These are phyloP conservation scores for Scarus forsteni DNA, from an alignment of 2,797 vertebrate genomes.

Conservation along the genomic window DNA sequence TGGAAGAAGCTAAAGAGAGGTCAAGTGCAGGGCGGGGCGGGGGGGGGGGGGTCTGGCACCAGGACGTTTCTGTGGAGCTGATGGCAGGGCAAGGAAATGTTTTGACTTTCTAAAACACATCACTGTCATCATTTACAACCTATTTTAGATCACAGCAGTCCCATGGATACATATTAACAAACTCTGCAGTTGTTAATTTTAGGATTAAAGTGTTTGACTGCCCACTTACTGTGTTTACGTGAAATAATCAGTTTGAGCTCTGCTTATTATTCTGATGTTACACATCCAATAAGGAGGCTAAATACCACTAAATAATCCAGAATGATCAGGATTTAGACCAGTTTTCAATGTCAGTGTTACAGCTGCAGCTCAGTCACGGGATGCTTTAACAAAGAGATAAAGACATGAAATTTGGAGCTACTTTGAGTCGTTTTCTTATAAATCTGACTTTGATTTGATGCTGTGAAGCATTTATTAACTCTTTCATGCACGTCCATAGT, in stretches of 20 bases:
- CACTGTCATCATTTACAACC: not conserved
- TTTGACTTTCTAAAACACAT: conserved; percentile 1
- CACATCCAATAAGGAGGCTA: conserved; percentile 28
- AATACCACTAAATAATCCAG: conserved; percentile 24
- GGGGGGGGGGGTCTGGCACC: conserved; percentile 7
- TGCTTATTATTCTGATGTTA: conserved; percentile 37
- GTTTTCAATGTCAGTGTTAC: conserved; percentile 7
- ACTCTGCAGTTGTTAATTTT: conserved; percentile 28
- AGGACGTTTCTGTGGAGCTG: conserved; percentile 26
- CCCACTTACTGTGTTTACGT: conserved; percentile 6
- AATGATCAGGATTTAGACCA: conserved; percentile 15
- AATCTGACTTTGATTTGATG: no score
- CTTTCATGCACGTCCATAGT: no score
- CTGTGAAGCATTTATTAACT: no score
- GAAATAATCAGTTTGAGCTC: conserved; percentile 36
- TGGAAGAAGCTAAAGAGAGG: not conserved
- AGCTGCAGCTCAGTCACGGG: not conserved
- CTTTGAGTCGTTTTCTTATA: no score
- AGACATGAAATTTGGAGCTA: not conserved
- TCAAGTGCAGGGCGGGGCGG: conserved; percentile 16
- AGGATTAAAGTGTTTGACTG: conserved; percentile 45
- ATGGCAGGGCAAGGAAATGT: conserved; percentile 10
- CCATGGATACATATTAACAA: conserved; percentile 14
- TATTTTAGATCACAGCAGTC: conserved; percentile 8
- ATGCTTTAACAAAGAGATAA: not conserved